phyloP scores from a whole-genome alignment of 2,113 vertebrate genomes.

The Perca flavescens region DNA sequence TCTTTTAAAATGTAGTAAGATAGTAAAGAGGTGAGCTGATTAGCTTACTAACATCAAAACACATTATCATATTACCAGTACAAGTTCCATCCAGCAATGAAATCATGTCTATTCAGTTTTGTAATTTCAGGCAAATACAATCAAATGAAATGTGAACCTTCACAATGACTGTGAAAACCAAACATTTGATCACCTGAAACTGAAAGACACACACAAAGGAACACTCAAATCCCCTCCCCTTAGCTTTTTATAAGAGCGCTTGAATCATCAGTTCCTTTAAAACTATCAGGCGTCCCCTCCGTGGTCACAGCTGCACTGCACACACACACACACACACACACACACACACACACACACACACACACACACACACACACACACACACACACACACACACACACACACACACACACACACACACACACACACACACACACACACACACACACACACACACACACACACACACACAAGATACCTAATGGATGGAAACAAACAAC shows the following conservation, averaged over 20 bases:
- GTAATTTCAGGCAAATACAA: not conserved
- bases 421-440: not conserved
- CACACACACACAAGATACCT: not conserved
- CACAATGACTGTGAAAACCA: constrained; percentile 1
- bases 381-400: not conserved
- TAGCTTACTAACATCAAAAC: not conserved
- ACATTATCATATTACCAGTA: not conserved
- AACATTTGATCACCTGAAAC: constrained; percentile 9
- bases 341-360: not conserved
- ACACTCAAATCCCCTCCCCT: not conserved
- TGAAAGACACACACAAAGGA: not conserved
- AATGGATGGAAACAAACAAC: constrained; percentile 17
- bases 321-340: not conserved
- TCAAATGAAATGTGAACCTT: not conserved
- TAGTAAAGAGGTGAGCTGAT: not conserved
- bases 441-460: not conserved
- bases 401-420: not conserved
- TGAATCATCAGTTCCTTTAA: constrained; percentile 12
- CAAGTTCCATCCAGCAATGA: not conserved
- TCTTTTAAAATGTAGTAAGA: not conserved
- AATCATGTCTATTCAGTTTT: not conserved
- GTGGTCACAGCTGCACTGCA: constrained; percentile 17
- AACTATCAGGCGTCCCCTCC: not conserved
- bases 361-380: not conserved
- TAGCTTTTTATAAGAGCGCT: not conserved